A percentile compares a stretch with the other conserved stretches of the same genome.
Conservation (phyloP, 2,888 invertebrate genomes). For the Acrobasis repandana region DNA sequence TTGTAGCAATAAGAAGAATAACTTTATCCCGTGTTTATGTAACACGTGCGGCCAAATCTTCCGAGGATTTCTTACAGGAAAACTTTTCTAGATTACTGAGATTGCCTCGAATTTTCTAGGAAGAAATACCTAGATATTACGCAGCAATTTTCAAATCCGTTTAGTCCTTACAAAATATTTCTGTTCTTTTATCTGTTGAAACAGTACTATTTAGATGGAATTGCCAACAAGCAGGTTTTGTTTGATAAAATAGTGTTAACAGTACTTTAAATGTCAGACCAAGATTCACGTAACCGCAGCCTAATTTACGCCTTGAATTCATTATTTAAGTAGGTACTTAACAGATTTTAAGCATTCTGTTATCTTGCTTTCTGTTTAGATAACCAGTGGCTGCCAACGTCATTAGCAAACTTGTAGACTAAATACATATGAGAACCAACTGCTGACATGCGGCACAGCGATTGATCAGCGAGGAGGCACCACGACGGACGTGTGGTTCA, state of each 20-base stretch:
- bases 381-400: too few species aligned
- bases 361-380: too few species aligned
- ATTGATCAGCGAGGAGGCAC: too few species aligned
- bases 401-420: too few species aligned
- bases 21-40: conserved; percentile 3
- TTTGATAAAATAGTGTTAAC: background rate
- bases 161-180: background rate
- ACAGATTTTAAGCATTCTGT: background rate
- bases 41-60: conserved; percentile 5
- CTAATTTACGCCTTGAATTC: background rate
- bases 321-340: background rate
- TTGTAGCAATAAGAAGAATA: conserved; percentile 11
- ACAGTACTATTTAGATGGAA: background rate
- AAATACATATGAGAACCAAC: too few species aligned
- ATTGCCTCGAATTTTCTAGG: background rate
- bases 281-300: background rate
- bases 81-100: background rate
- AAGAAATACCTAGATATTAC: conserved; percentile 12
- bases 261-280: background rate
- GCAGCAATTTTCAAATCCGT: background rate
- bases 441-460: too few species aligned
- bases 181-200: background rate
- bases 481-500: too few species aligned
- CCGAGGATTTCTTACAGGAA: conserved; percentile 6
- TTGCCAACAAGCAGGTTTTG: background rate